Conservation (phyloP, 2,113 vertebrate species). For the Tupaia chinensis region DNA sequence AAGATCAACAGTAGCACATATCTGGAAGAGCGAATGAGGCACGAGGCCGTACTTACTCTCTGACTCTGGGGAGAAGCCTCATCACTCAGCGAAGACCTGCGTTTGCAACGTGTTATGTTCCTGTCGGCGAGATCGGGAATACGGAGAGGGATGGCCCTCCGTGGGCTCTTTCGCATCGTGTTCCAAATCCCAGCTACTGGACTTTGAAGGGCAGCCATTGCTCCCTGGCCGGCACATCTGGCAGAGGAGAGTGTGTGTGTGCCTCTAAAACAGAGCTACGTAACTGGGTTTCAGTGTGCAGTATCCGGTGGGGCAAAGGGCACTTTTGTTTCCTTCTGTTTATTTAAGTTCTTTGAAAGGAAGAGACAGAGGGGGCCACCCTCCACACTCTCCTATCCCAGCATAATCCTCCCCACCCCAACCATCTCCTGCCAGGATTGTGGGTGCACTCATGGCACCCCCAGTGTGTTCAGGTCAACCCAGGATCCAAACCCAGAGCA, state of each 20-base stretch:
- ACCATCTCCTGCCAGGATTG: too few relatives aligned
- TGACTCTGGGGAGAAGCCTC: not conserved
- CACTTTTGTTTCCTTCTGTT: not conserved
- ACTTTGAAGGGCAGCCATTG: accelerated
- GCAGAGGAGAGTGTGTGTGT: accelerated
- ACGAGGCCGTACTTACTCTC: not conserved
- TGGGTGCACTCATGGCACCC: too few relatives aligned
- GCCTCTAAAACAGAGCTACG: not conserved
- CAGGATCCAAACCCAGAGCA: too few relatives aligned
- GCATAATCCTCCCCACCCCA: too few relatives aligned
- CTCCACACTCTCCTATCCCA: too few relatives aligned
- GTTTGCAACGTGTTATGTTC: accelerated
- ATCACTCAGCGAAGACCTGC: too few relatives aligned
- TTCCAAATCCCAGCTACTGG: not conserved
- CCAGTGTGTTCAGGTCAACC: too few relatives aligned
- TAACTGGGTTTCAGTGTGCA: too few relatives aligned
- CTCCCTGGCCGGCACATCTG: accelerated
- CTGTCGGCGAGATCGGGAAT: accelerated
- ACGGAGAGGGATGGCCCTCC: accelerated
- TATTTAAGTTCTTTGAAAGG: too few relatives aligned
- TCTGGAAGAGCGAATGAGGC: not conserved
- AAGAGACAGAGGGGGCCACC: too few relatives aligned
- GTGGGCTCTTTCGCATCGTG: accelerated
- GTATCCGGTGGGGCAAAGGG: not conserved
- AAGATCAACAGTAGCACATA: accelerated